Percentiles rank a stretch among this genome's conserved stretches.
Evolutionary conservation across 2,113 vertebrate species (phyloP).

Genomic region (Hiodon tergisus): DNA sequence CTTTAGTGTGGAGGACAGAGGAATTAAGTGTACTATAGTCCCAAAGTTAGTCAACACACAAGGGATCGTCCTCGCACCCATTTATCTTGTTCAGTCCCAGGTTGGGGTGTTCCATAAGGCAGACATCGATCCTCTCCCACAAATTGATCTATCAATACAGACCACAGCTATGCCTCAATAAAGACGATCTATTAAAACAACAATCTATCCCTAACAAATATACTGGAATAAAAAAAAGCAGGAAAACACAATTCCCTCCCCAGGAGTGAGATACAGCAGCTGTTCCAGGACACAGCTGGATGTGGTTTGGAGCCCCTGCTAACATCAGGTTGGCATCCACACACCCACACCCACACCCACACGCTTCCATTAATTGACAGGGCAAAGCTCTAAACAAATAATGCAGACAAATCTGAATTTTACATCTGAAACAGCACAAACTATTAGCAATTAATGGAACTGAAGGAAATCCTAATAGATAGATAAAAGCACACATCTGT

Average conservation of each 20-base stretch:
- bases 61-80: no score
- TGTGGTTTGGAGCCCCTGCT: not conserved
- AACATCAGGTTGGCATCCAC: not conserved
- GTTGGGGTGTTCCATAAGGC: no score
- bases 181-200: conserved; percentile 36
- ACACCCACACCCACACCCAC: conserved; percentile 21
- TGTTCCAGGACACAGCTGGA: not conserved
- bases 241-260: not conserved
- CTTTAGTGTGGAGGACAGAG: no score
- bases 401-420: conserved; percentile 40
- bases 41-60: no score
- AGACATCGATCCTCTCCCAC: no score
- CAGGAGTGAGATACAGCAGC: not conserved
- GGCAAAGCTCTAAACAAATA: conserved; percentile 45
- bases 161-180: conserved; percentile 28
- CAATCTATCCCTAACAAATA: conserved; percentile 21
- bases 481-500: conserved; percentile 41
- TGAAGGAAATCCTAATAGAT: conserved; percentile 51
- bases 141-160: conserved; percentile 52
- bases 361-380: conserved; percentile 45
- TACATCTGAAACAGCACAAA: conserved; percentile 32
- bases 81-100: no score
- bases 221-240: conserved; percentile 3
- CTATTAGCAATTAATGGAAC: conserved; percentile 58
- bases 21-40: no score